Base-by-base conservation (phyloP, 1,140 invertebrate species). In the Pseudomyrmex dendroicus region DNA sequence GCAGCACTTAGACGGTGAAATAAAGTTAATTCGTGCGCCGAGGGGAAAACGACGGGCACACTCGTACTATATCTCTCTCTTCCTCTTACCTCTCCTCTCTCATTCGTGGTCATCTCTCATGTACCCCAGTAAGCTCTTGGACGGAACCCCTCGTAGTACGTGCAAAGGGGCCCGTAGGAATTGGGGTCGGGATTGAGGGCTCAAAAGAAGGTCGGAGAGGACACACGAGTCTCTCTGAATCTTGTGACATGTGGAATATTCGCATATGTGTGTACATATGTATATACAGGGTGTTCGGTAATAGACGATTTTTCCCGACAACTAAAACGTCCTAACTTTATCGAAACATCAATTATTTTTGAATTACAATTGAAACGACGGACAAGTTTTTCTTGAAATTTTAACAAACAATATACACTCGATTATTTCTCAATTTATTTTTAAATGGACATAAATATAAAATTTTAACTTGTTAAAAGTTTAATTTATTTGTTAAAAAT, bases 21-120 rank as follows among this genome's bases (percentile, higher is more conserved):
- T 76, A 44, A 64, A 84, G 82, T 82, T 84, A 84, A 84, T 82
- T 70, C 59, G 15, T 57, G 83, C 48, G 66, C 48, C 74, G 54
- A 72, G n/a, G 74, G 76, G 54, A 72, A 17, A 35, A 48, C 54
- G 46, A 35, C 72, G 80, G 80, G 80, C 62, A 50, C 80, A n/a
- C 35, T 56, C 50, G 22, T 35, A 77, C 44, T 57, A 83, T 77
- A 61, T 80, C n/a, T 70, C 66, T 59, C 76, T 35, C 35, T 35
- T 35, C 35, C 35, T 5, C 35, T 35, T 25, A 25, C 25, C 25
- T 5, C 5, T 0, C 35, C 35, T 35, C 35, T 35, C 35, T 35
- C 5, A 35, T 35, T 35, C 35, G 35, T 35, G 35, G 35, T 61
- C 76, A 44, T n/a, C 76, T 80, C 76, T 72, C 73, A 22, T 15